phyloP scores from a whole-genome alignment of 2,113 vertebrate species.

The Alces alces region DNA sequence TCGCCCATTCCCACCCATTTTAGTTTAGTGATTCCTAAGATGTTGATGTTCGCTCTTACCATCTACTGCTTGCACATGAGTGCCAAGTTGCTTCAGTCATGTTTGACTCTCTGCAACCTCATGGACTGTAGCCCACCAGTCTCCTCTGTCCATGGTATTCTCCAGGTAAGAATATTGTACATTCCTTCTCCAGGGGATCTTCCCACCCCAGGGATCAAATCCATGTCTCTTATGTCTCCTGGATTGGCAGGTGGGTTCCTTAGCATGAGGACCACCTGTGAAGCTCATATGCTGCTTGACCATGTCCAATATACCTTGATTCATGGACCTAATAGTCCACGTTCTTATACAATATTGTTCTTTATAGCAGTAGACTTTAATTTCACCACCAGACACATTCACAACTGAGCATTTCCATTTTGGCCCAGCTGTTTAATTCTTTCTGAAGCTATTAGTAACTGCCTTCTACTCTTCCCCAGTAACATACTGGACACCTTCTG shows the following conservation, averaged over 20 bases:
- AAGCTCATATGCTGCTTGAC: neutral
- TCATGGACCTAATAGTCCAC: neutral
- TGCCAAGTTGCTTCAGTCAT: neutral
- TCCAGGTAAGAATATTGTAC: neutral
- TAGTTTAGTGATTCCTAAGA: neutral
- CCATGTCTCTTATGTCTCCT: neutral
- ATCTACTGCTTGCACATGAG: neutral
- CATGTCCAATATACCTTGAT: neutral
- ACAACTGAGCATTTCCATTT: neutral
- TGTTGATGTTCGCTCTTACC: neutral
- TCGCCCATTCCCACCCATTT: neutral
- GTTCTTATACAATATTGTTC: neutral
- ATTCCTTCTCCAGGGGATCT: neutral
- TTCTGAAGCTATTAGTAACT: neutral
- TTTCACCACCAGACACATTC: neutral
- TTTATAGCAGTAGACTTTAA: neutral
- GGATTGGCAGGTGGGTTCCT: neutral
- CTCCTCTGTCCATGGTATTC: neutral
- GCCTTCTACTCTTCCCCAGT: neutral
- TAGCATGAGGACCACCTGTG: neutral
- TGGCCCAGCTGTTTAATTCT: neutral
- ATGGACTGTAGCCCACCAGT: neutral
- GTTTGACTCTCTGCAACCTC: neutral
- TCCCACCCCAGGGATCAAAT: neutral
- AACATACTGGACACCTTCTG: neutral